phyloP scores from a whole-genome alignment of 2,888 invertebrate species.

The Chymomyza fuscimana region DNA sequence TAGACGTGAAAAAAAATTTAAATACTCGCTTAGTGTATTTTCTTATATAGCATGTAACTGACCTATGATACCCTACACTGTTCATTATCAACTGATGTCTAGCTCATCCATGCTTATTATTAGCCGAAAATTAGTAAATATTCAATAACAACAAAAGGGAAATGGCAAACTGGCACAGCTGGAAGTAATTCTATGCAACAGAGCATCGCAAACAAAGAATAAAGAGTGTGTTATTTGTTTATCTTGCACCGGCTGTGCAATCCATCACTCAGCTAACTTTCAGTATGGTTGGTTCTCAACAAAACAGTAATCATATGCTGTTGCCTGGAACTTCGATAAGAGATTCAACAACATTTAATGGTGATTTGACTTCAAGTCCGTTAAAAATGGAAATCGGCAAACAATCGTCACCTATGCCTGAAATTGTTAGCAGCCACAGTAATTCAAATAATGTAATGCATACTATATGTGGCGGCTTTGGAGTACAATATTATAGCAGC shows the following conservation, averaged over 20 bases:
- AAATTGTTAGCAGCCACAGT: slow-evolving; percentile 15
- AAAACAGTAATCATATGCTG: slow-evolving; percentile 34
- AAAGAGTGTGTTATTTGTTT: too few species aligned
- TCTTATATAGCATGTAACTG: too few species aligned
- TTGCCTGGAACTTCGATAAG: slow-evolving; percentile 23
- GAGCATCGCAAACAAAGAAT: too few species aligned
- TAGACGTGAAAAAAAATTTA: too few species aligned
- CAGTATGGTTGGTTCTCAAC: slow-evolving; percentile 65
- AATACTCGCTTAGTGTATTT: too few species aligned
- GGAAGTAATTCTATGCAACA: not conserved
- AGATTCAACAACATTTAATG: slow-evolving; percentile 35
- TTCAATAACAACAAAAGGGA: not conserved
- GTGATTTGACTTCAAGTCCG: slow-evolving; percentile 30
- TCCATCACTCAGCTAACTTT: not conserved
- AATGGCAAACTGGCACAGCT: not conserved
- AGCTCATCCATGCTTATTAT: not conserved
- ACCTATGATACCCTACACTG: too few species aligned
- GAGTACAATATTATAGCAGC: slow-evolving; percentile 36
- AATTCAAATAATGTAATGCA: slow-evolving; percentile 30
- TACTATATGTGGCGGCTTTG: slow-evolving; percentile 14
- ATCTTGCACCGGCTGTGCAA: not conserved
- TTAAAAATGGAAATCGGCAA: slow-evolving; percentile 24
- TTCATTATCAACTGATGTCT: not conserved
- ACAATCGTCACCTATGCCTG: slow-evolving; percentile 22
- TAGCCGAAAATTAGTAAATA: not conserved